Evolutionary conservation across 2,797 vertebrate species (phyloP), one percentile per base, ranked within the genome.

Genomic region (Apogon hyalosoma): DNA sequence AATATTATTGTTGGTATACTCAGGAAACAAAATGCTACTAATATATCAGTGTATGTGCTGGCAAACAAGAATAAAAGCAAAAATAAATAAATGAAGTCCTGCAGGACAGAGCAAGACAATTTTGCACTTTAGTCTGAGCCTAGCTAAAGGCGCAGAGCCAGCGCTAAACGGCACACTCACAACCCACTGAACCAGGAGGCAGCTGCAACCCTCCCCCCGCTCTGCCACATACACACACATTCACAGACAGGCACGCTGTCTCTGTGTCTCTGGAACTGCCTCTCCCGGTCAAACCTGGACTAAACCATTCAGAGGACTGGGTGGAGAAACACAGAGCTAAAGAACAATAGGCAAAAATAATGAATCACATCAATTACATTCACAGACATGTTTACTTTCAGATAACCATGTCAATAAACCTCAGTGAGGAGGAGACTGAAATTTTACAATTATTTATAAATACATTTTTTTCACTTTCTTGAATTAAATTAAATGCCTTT

Each of bases 101-200:
- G 55, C 16, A 54, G 49, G 8, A 64, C 62, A 69, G 53, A 61
- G 39, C 10, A 66, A 21, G 28, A 64, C 18, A 50, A 65, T 4
- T 3, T 81, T 36, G 50, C 60, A 62, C 57, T 69, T 54, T 48
- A 78, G 57, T 67, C 12, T 45, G 31, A 65, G 72, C 47, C 68
- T 85, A 89, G 85, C 89, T 88, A 90, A 84, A 77, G 10, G 52
- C 57, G 67, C 75, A 78, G 49, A 81, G 72, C 57, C 59, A 68
- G 72, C 75, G 81, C 77, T 84, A 76, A 84, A 86, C 51, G 78
- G 70, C 81, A 87, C 77, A 71, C 61, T 58, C 74, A 84, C 58
- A 63, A 59, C 70, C 62, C 69, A 79, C 40, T 71, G 33, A 70
- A 55, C 63, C 46, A 21, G 53, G 45, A 74, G 50, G 52, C 69